Conservation (phyloP, 2,113 vertebrate species). For the Chaenocephalus aceratus region DNA sequence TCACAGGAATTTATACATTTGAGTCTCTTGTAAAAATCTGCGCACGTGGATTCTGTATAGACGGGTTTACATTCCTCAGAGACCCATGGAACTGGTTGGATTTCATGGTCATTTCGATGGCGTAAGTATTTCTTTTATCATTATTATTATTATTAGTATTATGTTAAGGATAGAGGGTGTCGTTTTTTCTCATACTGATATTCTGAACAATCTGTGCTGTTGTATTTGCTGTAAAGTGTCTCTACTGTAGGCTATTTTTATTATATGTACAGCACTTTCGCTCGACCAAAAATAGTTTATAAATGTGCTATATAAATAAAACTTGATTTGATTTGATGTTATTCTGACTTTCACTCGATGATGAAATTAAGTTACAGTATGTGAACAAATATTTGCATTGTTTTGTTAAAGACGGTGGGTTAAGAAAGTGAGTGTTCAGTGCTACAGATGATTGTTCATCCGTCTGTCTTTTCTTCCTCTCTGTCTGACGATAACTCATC, state of each 20-base stretch:
- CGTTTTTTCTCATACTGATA: too few relatives aligned
- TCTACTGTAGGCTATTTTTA: too few relatives aligned
- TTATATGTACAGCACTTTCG: too few relatives aligned
- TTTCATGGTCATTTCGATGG: constrained; percentile 99
- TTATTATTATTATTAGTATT: too few relatives aligned
- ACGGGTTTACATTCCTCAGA: constrained; percentile 95
- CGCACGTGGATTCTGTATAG: constrained; percentile 98
- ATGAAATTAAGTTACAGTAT: not conserved
- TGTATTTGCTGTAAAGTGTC: too few relatives aligned
- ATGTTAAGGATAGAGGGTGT: not conserved
- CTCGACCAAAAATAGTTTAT: too few relatives aligned
- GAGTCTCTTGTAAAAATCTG: constrained; percentile 98
- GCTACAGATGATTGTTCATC: constrained; percentile 20
- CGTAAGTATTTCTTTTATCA: constrained; percentile 87
- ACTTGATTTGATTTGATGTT: not conserved
- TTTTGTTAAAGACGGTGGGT: constrained; percentile 19
- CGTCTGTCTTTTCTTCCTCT: constrained; percentile 35
- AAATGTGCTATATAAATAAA: too few relatives aligned
- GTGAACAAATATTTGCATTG: not conserved
- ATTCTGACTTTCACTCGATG: not conserved
- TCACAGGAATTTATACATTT: constrained; percentile 99
- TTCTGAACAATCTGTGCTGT: too few relatives aligned
- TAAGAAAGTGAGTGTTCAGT: constrained; percentile 5
- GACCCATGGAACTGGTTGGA: constrained; percentile 99
- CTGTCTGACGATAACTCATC: constrained; percentile 62